phyloP scores from a whole-genome alignment of 92 coral and sea anemone genomes.

The Epizoanthus ramosus region DNA sequence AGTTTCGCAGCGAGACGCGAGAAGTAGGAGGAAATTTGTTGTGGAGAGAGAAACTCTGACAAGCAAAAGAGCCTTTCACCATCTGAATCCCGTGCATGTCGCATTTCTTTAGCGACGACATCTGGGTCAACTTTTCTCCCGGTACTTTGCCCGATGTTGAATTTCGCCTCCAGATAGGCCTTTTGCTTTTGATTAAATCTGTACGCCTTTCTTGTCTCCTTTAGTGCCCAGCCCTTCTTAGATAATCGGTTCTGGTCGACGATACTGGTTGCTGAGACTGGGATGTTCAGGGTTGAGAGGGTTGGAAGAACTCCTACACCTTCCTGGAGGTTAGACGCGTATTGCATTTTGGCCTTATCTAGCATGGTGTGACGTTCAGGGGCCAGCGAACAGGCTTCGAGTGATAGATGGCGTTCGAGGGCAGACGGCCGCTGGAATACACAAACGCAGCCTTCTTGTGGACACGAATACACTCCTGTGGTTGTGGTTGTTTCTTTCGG shows the following conservation, averaged over 20 bases:
- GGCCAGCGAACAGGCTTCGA: slow-evolving; percentile 40
- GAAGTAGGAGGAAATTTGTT: slow-evolving; percentile 50
- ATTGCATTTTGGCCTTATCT: slow-evolving; percentile 52
- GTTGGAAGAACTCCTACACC: slow-evolving; percentile 60
- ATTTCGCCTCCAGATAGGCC: slow-evolving; percentile 7
- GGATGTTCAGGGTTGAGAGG: background rate
- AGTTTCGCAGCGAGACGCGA: slow-evolving; percentile 51
- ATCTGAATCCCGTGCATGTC: slow-evolving; percentile 38
- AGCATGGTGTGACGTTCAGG: slow-evolving; percentile 54
- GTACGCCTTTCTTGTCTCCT: background rate
- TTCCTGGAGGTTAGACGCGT: slow-evolving; percentile 46
- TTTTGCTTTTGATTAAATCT: slow-evolving; percentile 9
- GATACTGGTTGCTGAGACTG: background rate
- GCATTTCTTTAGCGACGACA: slow-evolving; percentile 49
- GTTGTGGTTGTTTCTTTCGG: background rate
- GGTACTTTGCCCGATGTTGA: slow-evolving; percentile 22
- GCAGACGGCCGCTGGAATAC: slow-evolving; percentile 45
- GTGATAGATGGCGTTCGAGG: slow-evolving; percentile 56
- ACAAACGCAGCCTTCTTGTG: slow-evolving; percentile 62
- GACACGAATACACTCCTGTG: slow-evolving; percentile 41
- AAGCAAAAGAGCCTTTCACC: slow-evolving; percentile 45
- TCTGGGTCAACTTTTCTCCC: slow-evolving; percentile 28
- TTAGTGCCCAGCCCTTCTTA: slow-evolving; percentile 14
- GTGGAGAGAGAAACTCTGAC: slow-evolving; percentile 47
- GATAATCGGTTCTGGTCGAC: background rate